Evolutionary conservation across 2,797 vertebrate genomes (phyloP), one percentile per base, ranked within the genome.

Genomic region (Heliangelus exortis): DNA sequence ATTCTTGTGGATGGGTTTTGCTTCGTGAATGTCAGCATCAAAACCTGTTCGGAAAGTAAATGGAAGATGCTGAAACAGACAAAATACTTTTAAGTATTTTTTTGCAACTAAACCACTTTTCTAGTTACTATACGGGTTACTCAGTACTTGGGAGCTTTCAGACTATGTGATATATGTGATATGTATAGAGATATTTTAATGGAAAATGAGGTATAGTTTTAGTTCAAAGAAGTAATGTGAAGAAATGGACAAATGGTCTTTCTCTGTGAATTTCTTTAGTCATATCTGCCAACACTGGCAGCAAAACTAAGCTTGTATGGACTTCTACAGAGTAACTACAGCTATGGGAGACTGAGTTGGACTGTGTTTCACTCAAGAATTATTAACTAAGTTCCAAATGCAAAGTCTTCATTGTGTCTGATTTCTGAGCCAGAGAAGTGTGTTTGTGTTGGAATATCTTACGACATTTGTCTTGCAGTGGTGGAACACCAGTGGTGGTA

Each of bases 341-440:
- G 93, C 90, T 89, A 87, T 92, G 95, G 93, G 93, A 95, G 81
- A 51, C 55, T 82, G 77, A 87, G 50, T 84, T 89, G 90, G 93
- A 69, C 72, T 89, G 53, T 84, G 68, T 82, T 96, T 45, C 33
- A 16, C 80, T 95, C 55, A 90, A 85, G 88, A 96, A 93, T 92
- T 95, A 93, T 74, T 92, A 96, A 93, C 86, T 34, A 54, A 76
- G 86, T 89, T 95, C 90, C 93, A 96, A 93, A 89, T 22, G 90
- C 84, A 80, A 77, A 85, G 67, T 96, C 90, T 96, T 95, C 93
- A 65, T 94, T 95, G 91, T 96, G 93, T 95, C 93, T 96, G 84
- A 94, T 83, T 95, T 89, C 74, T 90, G 61, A 95, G 95, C 95
- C 94, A 96, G 82, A 34, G 65, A 57, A 92, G 36, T 1, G 0